Evolutionary conservation across 2,888 invertebrate species (phyloP).

Genomic region (Lasioglossum oenotherae): DNA sequence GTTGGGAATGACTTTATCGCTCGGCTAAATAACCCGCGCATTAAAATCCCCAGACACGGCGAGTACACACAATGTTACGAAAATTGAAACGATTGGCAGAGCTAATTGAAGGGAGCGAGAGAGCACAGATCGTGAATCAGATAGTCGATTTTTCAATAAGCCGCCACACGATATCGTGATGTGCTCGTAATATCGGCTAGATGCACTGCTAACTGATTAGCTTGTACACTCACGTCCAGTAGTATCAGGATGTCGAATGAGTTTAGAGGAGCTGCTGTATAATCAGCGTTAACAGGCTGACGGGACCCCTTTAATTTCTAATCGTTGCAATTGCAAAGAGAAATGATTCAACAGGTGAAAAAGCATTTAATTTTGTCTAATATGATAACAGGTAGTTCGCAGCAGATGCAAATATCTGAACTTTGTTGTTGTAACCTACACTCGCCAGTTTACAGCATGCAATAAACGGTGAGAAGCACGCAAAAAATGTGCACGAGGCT

Average conservation of each 20-base stretch:
- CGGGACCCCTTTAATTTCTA: background rate
- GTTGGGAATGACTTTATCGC: constrained; percentile 24
- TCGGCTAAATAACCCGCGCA: background rate
- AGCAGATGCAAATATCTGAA: background rate
- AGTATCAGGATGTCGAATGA: background rate
- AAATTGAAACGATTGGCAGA: background rate
- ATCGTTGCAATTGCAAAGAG: background rate
- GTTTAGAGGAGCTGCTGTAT: background rate
- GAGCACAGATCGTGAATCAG: background rate
- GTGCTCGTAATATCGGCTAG: background rate
- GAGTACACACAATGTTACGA: background rate
- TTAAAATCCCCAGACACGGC: background rate
- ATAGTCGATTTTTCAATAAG: background rate
- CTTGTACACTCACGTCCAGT: background rate
- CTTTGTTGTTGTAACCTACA: background rate
- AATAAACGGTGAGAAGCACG: background rate
- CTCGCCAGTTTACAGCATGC: background rate
- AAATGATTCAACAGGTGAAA: too few relatives aligned
- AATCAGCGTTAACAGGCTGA: background rate
- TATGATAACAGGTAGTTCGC: background rate
- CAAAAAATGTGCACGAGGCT: background rate
- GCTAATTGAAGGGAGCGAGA: background rate
- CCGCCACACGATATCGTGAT: background rate
- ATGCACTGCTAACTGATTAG: background rate
- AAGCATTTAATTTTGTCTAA: background rate